phyloP scores from a whole-genome alignment of 2,888 invertebrate species.

The Brachynemurus nebulosus region DNA sequence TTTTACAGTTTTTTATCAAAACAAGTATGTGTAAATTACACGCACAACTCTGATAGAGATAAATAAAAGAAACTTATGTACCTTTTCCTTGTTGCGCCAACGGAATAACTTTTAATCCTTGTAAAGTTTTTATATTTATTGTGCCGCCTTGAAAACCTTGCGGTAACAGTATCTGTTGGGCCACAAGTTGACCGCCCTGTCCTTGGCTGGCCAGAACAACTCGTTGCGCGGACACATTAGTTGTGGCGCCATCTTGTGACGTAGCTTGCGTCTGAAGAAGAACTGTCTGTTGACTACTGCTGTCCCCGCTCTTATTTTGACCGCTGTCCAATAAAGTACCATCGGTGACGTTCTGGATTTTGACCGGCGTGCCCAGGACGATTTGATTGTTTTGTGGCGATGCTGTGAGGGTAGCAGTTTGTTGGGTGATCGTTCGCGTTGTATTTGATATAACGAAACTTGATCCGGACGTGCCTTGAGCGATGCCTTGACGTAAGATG shows the following conservation, averaged over 20 bases:
- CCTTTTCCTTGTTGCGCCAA: conserved; percentile 31
- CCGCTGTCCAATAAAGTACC: neutral
- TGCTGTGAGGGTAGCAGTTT: neutral
- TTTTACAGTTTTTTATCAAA: too few species aligned
- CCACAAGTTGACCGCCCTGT: conserved; percentile 33
- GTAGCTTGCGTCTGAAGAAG: conserved; percentile 29
- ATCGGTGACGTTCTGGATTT: conserved; percentile 6
- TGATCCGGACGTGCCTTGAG: conserved; percentile 18
- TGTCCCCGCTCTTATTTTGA: neutral
- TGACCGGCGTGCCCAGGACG: conserved; percentile 12
- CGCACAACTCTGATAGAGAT: too few species aligned
- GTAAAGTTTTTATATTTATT: conserved; percentile 44
- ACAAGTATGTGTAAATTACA: too few species aligned
- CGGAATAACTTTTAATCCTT: conserved; percentile 47
- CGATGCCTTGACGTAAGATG: conserved; percentile 29
- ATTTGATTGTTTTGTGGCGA: conserved; percentile 7
- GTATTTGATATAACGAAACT: conserved; percentile 6
- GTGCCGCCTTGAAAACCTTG: conserved; percentile 44
- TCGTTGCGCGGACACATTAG: conserved; percentile 26
- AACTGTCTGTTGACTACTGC: conserved; percentile 20
- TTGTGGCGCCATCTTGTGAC: conserved; percentile 16
- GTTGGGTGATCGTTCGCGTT: neutral
- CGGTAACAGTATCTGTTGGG: conserved; percentile 44
- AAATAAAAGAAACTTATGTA: conserved; percentile 20
- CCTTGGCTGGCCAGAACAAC: conserved; percentile 41